A percentile compares a stretch with the other conserved stretches of the same genome.
Conservation (phyloP, 2,888 invertebrate species). For the Plagiodera versicolora region DNA sequence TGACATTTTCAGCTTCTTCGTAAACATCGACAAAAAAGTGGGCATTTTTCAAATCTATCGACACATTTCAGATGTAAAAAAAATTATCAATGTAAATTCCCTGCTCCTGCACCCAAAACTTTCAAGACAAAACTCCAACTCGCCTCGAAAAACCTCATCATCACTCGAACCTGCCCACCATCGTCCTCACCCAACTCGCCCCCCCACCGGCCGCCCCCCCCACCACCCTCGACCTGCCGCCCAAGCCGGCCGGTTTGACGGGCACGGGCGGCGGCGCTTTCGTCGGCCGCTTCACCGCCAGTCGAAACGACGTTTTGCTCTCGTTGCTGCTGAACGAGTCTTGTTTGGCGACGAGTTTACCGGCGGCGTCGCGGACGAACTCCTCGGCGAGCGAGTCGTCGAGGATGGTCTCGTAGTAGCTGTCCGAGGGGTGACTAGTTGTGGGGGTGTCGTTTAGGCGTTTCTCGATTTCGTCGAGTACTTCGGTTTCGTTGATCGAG, state of each 20-base stretch:
- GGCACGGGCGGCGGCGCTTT: slow-evolving; percentile 70
- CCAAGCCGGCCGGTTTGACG: slow-evolving; percentile 58
- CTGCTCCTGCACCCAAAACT: neutral
- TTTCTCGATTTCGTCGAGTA: slow-evolving; percentile 50
- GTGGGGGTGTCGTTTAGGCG: slow-evolving; percentile 38
- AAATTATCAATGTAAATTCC: too few relatives aligned
- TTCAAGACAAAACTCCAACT: slow-evolving; percentile 24
- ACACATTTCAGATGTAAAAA: too few relatives aligned
- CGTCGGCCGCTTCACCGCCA: slow-evolving; percentile 45
- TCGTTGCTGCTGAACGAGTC: slow-evolving; percentile 44
- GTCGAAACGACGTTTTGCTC: slow-evolving; percentile 15
- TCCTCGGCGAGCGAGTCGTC: slow-evolving; percentile 50
- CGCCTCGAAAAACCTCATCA: slow-evolving; percentile 37
- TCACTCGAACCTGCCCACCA: slow-evolving; percentile 73
- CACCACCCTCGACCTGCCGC: slow-evolving; percentile 3
- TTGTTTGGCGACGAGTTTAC: slow-evolving; percentile 42
- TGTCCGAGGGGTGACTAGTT: slow-evolving; percentile 51
- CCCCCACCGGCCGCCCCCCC: slow-evolving; percentile 25
- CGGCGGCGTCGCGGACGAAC: slow-evolving; percentile 44
- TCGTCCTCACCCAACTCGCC: slow-evolving; percentile 74
- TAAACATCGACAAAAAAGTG: too few relatives aligned
- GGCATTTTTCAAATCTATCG: too few relatives aligned
- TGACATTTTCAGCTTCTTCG: too few relatives aligned
- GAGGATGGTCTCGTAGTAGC: slow-evolving; percentile 51
- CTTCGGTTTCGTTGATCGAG: slow-evolving; percentile 51